Conservation (phyloP, 1,140 invertebrate genomes). For the Rhyzopertha dominica region DNA sequence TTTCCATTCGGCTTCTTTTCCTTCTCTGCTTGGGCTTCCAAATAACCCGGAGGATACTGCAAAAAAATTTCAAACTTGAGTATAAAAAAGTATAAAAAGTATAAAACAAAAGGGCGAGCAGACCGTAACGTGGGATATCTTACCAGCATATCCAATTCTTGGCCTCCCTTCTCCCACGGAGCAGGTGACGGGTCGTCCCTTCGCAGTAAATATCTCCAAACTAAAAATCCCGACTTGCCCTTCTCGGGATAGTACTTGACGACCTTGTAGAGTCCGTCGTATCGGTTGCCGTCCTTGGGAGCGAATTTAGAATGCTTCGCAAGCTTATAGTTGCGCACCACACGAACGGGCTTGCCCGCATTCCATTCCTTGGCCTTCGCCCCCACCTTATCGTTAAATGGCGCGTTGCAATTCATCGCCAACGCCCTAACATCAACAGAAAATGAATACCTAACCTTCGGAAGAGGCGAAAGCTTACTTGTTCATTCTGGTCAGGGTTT, state of each 20-base stretch:
- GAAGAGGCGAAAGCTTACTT: conserved; percentile 50
- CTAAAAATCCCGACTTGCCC: conserved; percentile 71
- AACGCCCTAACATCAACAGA: conserved; percentile 56
- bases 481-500: conserved; percentile 72
- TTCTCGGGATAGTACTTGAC: conserved; percentile 80
- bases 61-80: conserved; percentile 24
- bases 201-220: conserved; percentile 76
- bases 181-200: conserved; percentile 75
- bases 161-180: conserved; percentile 76
- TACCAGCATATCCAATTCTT: conserved; percentile 54
- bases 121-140: conserved; percentile 25
- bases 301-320: conserved; percentile 72
- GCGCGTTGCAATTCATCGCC: conserved; percentile 71
- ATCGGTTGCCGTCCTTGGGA: conserved; percentile 69
- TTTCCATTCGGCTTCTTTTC: conserved; percentile 31
- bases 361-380: conserved; percentile 70
- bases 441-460: neutral
- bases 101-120: neutral
- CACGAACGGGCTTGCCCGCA: conserved; percentile 70
- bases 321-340: conserved; percentile 73
- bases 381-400: conserved; percentile 59
- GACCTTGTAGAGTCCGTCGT: conserved; percentile 76
- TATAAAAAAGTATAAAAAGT: conserved; percentile 25
- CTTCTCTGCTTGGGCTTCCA: conserved; percentile 58
- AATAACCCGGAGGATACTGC: conserved; percentile 72